phyloP scores from a whole-genome alignment of 2,113 vertebrate genomes.

The Ophthalmolycus amberensis region DNA sequence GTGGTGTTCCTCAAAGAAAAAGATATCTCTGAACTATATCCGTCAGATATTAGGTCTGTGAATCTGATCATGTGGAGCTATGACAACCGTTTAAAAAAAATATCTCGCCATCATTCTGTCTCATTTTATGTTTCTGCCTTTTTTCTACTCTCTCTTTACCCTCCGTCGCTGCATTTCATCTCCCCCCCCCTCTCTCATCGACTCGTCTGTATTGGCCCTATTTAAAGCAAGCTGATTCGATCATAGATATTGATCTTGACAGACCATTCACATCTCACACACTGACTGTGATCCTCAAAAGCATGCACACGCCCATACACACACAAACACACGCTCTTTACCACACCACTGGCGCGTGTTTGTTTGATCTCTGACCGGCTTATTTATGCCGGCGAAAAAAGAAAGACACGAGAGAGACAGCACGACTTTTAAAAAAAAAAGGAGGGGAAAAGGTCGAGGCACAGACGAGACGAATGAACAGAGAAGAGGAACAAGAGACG shows the following conservation, averaged over 20 bases:
- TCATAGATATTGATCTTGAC: slow-evolving; percentile 18
- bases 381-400: neutral
- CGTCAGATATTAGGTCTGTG: slow-evolving; percentile 52
- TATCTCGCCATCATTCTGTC: neutral
- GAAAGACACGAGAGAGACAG: slow-evolving; percentile 24
- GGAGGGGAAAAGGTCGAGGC: slow-evolving; percentile 29
- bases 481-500: slow-evolving; percentile 8
- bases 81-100: neutral
- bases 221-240: slow-evolving; percentile 41
- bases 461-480: slow-evolving; percentile 30
- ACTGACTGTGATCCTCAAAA: neutral
- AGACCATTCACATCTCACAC: neutral
- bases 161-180: neutral
- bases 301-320: neutral
- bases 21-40: slow-evolving; percentile 42
- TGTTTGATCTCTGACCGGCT: slow-evolving; percentile 25
- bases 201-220: slow-evolving; percentile 12
- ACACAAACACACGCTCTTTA: neutral
- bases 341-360: neutral
- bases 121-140: slow-evolving; percentile 12
- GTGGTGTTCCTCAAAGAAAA: neutral
- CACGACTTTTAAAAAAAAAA: slow-evolving; percentile 4
- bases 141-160: neutral
- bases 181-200: neutral
- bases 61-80: slow-evolving; percentile 36